phyloP scores from a whole-genome alignment of 2,888 invertebrate species.

The Nomada hirtipes region DNA sequence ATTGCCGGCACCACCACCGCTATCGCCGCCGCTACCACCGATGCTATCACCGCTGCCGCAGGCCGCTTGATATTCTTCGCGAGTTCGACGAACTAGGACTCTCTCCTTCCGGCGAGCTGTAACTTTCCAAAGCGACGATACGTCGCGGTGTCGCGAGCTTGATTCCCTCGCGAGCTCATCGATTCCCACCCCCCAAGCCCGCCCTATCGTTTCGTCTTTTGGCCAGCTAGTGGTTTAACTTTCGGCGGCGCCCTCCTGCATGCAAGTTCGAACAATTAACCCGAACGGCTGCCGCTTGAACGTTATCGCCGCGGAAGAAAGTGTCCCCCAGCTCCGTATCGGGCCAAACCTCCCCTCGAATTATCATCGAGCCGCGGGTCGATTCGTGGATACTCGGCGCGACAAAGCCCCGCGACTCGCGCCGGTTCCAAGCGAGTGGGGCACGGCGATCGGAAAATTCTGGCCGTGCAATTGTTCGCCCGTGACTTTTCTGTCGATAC shows the following conservation, averaged over 20 bases:
- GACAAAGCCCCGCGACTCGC: constrained; percentile 4
- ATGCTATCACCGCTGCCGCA: constrained; percentile 54
- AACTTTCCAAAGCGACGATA: constrained; percentile 23
- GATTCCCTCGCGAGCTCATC: not conserved
- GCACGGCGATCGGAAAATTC: constrained; percentile 29
- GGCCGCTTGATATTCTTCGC: constrained; percentile 76
- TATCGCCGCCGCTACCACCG: too few relatives aligned
- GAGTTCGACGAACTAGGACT: constrained; percentile 38
- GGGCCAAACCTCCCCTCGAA: not conserved
- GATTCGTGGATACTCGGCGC: not conserved
- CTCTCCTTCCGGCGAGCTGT: not conserved
- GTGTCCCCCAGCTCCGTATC: too few relatives aligned
- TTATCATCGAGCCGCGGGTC: not conserved
- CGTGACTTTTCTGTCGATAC: constrained; percentile 44
- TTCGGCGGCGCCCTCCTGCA: not conserved
- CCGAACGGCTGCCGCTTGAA: not conserved
- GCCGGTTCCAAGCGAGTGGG: not conserved
- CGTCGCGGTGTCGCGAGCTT: constrained; percentile 8
- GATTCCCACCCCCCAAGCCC: too few relatives aligned
- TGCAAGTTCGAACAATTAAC: constrained; percentile 7
- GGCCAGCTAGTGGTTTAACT: not conserved
- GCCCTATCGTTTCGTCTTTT: constrained; percentile 14
- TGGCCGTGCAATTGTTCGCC: constrained; percentile 29
- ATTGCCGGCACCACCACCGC: constrained; percentile 59
- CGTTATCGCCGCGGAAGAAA: too few relatives aligned